These are phyloP conservation scores for Corvus moneduloides DNA, from an alignment of 2,113 vertebrate species.

Conservation along the genomic window DNA sequence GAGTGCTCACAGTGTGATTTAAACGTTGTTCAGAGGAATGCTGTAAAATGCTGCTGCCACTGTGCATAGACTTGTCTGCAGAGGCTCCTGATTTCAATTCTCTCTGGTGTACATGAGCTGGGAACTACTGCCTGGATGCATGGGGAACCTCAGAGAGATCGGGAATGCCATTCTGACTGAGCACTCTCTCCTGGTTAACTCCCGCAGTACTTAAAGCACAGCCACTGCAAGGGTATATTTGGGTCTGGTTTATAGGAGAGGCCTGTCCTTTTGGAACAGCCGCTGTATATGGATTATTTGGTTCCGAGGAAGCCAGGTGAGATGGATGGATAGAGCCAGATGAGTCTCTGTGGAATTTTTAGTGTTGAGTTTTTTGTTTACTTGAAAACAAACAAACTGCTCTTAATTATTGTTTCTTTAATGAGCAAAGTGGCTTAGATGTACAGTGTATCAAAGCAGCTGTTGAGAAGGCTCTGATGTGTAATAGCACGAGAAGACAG, in stretches of 20 bases:
- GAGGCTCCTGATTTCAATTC: neutral
- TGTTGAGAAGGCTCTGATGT: neutral
- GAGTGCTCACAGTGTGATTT: neutral
- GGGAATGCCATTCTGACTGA: neutral
- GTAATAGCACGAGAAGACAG: neutral
- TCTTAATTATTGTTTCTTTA: constrained; percentile 9
- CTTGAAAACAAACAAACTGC: neutral
- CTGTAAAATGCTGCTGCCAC: neutral
- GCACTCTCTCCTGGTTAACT: neutral
- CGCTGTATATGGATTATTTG: accelerated
- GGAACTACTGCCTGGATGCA: neutral
- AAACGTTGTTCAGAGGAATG: neutral
- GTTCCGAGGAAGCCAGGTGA: neutral
- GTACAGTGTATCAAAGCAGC: neutral
- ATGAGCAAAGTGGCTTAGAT: neutral
- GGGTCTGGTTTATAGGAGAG: neutral
- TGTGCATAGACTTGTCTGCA: neutral
- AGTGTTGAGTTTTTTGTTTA: neutral
- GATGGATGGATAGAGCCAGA: neutral
- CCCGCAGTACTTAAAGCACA: neutral
- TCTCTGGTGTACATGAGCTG: neutral
- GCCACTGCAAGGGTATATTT: neutral
- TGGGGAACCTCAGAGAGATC: neutral
- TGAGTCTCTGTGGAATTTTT: neutral
- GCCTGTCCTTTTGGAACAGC: neutral